Evolutionary conservation across 2,113 vertebrate genomes (phyloP).

Genomic region (Anoura caudifer): DNA sequence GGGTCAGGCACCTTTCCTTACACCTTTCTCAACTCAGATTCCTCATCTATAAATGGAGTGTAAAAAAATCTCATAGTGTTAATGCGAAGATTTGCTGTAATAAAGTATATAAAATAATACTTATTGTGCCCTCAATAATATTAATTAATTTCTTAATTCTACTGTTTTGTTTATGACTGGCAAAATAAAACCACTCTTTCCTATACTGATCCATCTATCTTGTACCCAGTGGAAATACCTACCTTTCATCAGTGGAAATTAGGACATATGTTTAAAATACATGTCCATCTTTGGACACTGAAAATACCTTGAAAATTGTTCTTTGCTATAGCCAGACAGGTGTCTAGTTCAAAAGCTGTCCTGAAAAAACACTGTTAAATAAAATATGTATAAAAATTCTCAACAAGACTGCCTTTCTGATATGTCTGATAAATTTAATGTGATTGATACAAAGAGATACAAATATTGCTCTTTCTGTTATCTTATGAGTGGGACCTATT

Average conservation of each 20-base stretch:
- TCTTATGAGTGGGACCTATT: conserved; percentile 4
- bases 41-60: background rate
- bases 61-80: background rate
- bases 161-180: background rate
- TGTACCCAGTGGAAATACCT: background rate
- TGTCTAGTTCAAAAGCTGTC: background rate
- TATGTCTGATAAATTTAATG: conserved; percentile 42
- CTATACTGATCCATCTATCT: background rate
- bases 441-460: conserved; percentile 55
- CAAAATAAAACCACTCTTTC: background rate
- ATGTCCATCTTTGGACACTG: background rate
- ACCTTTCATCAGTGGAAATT: background rate
- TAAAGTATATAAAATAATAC: background rate
- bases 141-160: background rate
- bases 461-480: conserved; percentile 52
- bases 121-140: background rate
- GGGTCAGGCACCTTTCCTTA: background rate
- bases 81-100: background rate
- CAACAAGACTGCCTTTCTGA: background rate
- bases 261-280: background rate
- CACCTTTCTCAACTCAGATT: background rate
- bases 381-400: background rate
- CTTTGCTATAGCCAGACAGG: background rate
- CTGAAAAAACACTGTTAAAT: background rate
- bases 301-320: background rate